These are phyloP conservation scores for Philonicus albiceps DNA, from an alignment of 2,888 invertebrate species.

Conservation along the genomic window DNA sequence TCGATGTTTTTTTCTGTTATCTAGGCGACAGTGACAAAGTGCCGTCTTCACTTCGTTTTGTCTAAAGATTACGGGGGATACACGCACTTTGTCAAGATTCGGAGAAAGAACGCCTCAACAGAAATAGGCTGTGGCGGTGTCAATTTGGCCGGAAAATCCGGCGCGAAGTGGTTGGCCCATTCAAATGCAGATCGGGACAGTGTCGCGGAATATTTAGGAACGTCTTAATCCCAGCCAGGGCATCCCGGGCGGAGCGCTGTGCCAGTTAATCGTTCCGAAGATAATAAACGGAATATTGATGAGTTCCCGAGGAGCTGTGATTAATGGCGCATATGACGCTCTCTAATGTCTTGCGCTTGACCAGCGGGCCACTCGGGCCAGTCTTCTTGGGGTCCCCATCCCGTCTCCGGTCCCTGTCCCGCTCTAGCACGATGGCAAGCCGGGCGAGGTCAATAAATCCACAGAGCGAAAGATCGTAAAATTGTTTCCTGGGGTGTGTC, in stretches of 20 bases:
- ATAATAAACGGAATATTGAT: slow-evolving; percentile 39
- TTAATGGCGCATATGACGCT: neutral
- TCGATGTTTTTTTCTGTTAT: neutral
- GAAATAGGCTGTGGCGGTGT: slow-evolving; percentile 14
- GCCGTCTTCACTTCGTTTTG: slow-evolving; percentile 5
- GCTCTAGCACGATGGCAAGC: neutral
- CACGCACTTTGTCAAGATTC: neutral
- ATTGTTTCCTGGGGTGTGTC: slow-evolving; percentile 41
- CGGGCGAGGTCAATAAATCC: slow-evolving; percentile 33
- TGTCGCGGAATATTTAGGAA: neutral
- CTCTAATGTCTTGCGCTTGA: slow-evolving; percentile 5
- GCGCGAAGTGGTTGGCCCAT: neutral
- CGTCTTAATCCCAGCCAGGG: slow-evolving; percentile 2
- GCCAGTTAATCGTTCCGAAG: slow-evolving; percentile 1
- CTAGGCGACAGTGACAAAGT: slow-evolving; percentile 6
- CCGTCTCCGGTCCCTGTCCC: neutral
- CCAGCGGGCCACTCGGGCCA: neutral
- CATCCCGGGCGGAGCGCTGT: neutral
- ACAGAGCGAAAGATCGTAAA: slow-evolving; percentile 42
- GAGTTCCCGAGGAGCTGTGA: slow-evolving; percentile 9
- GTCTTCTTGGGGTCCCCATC: neutral
- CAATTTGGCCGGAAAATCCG: neutral
- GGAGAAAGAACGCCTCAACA: neutral
- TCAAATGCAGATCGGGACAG: slow-evolving; percentile 23
- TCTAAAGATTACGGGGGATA: neutral